Conservation (phyloP, 2,888 invertebrate genomes). For the Lacanobia wlatinum region DNA sequence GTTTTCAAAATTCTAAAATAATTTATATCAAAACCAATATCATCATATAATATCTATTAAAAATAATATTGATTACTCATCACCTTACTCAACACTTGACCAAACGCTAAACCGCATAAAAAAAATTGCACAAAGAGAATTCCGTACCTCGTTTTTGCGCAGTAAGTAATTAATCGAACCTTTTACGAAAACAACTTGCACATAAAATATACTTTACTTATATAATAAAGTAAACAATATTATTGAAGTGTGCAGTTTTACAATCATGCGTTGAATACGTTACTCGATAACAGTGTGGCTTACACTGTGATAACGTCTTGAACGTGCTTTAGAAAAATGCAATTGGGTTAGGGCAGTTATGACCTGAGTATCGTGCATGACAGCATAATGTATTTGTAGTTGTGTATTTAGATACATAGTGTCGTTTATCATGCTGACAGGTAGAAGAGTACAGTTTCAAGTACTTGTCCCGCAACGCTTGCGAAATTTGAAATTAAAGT, state of each 20-base stretch:
- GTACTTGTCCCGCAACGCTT: background rate
- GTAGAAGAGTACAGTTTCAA: background rate
- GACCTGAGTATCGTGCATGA: constrained; percentile 6
- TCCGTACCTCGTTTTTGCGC: constrained; percentile 33
- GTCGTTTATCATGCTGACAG: constrained; percentile 30
- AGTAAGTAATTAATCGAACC: constrained; percentile 29
- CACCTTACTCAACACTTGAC: constrained; percentile 10
- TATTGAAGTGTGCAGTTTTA: constrained; percentile 49
- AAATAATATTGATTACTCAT: constrained; percentile 28
- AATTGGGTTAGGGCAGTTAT: constrained; percentile 74
- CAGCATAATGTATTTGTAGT: constrained; percentile 15
- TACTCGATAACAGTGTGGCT: constrained; percentile 56
- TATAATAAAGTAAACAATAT: constrained; percentile 43
- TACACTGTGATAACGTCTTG: constrained; percentile 32
- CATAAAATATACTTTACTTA: constrained; percentile 26
- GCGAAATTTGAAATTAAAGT: constrained; percentile 14
- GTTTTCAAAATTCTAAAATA: background rate
- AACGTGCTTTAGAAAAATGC: constrained; percentile 66
- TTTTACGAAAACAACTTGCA: constrained; percentile 39
- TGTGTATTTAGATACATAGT: constrained; percentile 6
- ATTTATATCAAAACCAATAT: constrained; percentile 10
- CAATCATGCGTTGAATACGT: constrained; percentile 53
- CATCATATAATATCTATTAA: constrained; percentile 1
- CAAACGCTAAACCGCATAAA: constrained; percentile 26
- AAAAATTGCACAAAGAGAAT: constrained; percentile 20